Evolutionary conservation across 2,888 invertebrate genomes (phyloP), one percentile per base, ranked within the genome.

Genomic region (Scotopteryx bipunctaria): DNA sequence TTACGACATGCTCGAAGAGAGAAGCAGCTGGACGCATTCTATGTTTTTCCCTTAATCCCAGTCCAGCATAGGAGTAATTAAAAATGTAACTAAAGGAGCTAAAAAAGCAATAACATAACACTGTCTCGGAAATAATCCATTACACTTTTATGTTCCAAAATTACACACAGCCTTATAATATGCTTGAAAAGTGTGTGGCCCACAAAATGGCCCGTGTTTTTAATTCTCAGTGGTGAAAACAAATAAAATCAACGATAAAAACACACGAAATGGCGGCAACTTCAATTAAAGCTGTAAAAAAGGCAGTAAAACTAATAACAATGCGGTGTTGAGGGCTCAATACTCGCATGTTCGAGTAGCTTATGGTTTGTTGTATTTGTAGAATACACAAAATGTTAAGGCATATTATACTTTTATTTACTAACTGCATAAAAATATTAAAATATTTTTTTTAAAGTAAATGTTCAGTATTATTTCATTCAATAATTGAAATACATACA

Each of bases 201-300:
- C 51, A 64, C 62, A 57, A 64, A 61, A 66, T 60, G 57, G n/a
- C 55, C 53, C 42, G 47, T 52, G 51, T 56, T 65, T 67, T n/a
- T 64, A 64, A 66, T 71, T 65, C 60, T 44, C 58, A 47, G 62
- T 43, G 55, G 48, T 48, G 25, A 52, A 70, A 65, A 67, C 66
- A 78, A 76, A 76, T 73, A 74, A 71, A 69, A 54, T 52, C 43
- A 33, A 55, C 64, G 59, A 68, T 71, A 71, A 75, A 73, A 67
- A 70, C 55, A 48, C 69, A 71, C 68, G 67, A 64, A 76, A 73
- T 63, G 75, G 72, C 76, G 78, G 82, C 78, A 77, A 76, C 76
- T 76, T 76, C 78, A 81, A 82, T 81, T 78, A 78, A 70, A 71
- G 71, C 73, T 67, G 74, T 80, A 78, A 82, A 81, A 23, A 76